Percentiles rank a stretch among this genome's conserved stretches.
phyloP scores from a whole-genome alignment of 2,888 invertebrate species.

The Fragum fragum region DNA sequence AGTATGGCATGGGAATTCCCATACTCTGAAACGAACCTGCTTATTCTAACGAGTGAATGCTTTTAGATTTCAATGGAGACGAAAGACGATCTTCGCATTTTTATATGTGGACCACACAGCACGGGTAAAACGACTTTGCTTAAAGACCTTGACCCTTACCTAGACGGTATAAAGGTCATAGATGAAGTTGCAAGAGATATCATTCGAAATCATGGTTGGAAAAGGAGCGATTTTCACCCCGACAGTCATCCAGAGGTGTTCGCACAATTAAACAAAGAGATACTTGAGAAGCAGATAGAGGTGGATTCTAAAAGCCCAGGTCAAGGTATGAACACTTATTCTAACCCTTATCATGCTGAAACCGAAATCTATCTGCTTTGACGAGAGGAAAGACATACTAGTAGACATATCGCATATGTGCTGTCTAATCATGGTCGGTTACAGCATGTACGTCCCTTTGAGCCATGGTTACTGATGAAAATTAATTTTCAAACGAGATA shows the following conservation, averaged over 20 bases:
- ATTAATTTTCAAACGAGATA: too few species aligned
- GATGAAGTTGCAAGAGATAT: slow-evolving; percentile 66
- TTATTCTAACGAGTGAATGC: too few species aligned
- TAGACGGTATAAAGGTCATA: slow-evolving; percentile 49
- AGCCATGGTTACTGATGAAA: too few species aligned
- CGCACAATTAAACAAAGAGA: slow-evolving; percentile 60
- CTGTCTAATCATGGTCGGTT: too few species aligned
- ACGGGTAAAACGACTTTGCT: slow-evolving; percentile 71
- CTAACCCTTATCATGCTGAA: too few species aligned
- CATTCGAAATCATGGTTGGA: slow-evolving; percentile 62
- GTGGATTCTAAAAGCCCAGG: slow-evolving; percentile 22
- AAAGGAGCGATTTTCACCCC: slow-evolving; percentile 61
- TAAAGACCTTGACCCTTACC: slow-evolving; percentile 59
- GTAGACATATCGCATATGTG: too few species aligned
- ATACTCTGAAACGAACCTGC: too few species aligned
- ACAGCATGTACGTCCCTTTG: too few species aligned
- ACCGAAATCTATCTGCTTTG: too few species aligned
- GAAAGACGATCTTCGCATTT: slow-evolving; percentile 34
- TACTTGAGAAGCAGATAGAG: slow-evolving; percentile 60
- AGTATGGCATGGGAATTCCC: too few species aligned
- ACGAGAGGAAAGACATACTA: too few species aligned
- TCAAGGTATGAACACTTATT: background rate
- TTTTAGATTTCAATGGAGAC: background rate
- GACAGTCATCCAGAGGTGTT: slow-evolving; percentile 64
- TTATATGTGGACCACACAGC: slow-evolving; percentile 70